A percentile compares a stretch with the other conserved stretches of the same genome.
phyloP scores from a whole-genome alignment of 1,140 invertebrate species.

The Vanessa tameamea region DNA sequence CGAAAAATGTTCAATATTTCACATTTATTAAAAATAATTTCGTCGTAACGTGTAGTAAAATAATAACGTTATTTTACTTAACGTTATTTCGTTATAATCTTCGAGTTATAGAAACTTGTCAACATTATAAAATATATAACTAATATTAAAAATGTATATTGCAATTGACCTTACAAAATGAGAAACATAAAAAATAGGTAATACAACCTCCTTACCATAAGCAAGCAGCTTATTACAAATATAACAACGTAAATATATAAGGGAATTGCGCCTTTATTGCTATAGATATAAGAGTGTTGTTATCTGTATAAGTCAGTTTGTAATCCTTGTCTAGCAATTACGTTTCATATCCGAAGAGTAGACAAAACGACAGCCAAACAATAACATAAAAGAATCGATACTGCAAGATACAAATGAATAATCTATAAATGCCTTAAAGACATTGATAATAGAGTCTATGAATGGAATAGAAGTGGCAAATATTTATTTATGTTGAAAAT shows the following conservation, averaged over 20 bases:
- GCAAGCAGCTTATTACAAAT: slow-evolving; percentile 15
- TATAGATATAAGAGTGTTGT: slow-evolving; percentile 32
- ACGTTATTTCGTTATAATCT: too few relatives aligned
- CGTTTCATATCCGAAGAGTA: slow-evolving; percentile 54
- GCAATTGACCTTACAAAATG: slow-evolving; percentile 22
- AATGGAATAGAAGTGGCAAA: slow-evolving; percentile 29
- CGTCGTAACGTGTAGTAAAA: too few relatives aligned
- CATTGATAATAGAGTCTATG: slow-evolving; percentile 50
- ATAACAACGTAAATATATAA: not conserved
- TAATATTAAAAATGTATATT: slow-evolving; percentile 6
- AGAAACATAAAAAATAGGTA: slow-evolving; percentile 17
- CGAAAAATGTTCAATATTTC: too few relatives aligned
- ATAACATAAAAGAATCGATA: slow-evolving; percentile 76
- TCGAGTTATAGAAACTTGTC: too few relatives aligned
- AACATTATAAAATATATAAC: too few relatives aligned
- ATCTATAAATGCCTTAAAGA: slow-evolving; percentile 77
- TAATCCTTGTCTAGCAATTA: slow-evolving; percentile 59
- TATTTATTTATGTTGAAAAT: not conserved
- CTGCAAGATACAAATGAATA: slow-evolving; percentile 75
- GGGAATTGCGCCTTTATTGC: not conserved
- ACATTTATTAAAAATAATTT: too few relatives aligned
- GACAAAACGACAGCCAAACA: slow-evolving; percentile 66
- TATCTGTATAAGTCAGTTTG: slow-evolving; percentile 39
- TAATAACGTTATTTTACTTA: too few relatives aligned
- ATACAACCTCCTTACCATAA: slow-evolving; percentile 13